Conservation (phyloP, 2,797 vertebrate genomes). For the Danio choprae region DNA sequence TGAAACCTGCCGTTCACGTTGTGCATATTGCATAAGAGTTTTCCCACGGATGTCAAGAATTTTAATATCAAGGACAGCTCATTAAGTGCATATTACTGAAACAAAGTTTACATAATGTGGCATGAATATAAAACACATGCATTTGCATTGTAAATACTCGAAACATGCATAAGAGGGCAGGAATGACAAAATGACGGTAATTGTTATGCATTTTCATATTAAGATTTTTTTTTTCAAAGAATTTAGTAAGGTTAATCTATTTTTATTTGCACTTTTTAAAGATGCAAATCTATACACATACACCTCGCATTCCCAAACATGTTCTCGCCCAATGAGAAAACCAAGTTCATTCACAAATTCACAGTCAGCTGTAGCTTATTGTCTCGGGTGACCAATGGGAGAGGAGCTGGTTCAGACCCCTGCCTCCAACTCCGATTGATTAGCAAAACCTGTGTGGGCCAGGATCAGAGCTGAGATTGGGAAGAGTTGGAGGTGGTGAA, state of each 20-base stretch:
- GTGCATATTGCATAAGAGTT: not conserved
- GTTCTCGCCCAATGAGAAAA: slow-evolving; percentile 56
- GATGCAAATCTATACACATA: not conserved
- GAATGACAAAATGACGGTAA: not conserved
- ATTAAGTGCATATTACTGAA: slow-evolving; percentile 67
- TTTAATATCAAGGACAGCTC: slow-evolving; percentile 73
- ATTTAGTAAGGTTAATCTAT: not conserved
- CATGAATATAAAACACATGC: slow-evolving; percentile 64
- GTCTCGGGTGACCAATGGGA: slow-evolving; percentile 79
- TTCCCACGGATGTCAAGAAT: slow-evolving; percentile 48
- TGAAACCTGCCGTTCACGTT: not conserved
- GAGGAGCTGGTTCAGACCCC: slow-evolving; percentile 64
- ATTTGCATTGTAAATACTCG: slow-evolving; percentile 63
- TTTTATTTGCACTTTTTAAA: not conserved
- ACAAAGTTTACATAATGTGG: slow-evolving; percentile 68
- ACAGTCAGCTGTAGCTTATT: slow-evolving; percentile 79
- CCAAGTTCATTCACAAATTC: slow-evolving; percentile 89
- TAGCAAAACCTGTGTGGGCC: slow-evolving; percentile 66
- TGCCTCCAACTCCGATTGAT: slow-evolving; percentile 64
- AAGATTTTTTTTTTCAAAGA: not conserved
- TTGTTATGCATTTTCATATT: not conserved
- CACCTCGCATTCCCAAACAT: slow-evolving; percentile 55
- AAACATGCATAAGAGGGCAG: not conserved
- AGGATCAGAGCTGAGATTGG: slow-evolving; percentile 1
- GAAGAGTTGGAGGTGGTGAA: slow-evolving; percentile 54